phyloP scores from a whole-genome alignment of 1,140 invertebrate genomes.

The Mactra quadrangularis region DNA sequence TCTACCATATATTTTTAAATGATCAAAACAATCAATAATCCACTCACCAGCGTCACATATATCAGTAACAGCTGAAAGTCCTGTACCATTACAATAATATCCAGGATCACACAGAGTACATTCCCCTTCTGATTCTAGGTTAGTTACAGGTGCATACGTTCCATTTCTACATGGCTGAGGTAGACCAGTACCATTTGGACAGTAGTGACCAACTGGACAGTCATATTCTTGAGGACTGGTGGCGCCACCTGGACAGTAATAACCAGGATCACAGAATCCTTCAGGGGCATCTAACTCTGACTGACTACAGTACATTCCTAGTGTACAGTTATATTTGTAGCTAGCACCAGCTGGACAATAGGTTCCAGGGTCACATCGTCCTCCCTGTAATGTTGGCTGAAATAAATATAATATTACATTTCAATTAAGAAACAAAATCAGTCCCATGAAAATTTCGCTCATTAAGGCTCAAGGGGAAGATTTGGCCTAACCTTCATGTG shows the following conservation, averaged over 20 bases:
- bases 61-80: conserved; percentile 72
- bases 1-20: no score
- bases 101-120: conserved; percentile 78
- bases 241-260: conserved; percentile 78
- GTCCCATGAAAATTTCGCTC: no score
- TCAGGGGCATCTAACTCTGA: conserved; percentile 70
- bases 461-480: no score
- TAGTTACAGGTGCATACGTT: conserved; percentile 72
- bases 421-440: no score
- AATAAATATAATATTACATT: conserved; percentile 11
- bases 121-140: conserved; percentile 68
- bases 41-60: conserved; percentile 75
- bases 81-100: conserved; percentile 81
- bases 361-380: conserved; percentile 75
- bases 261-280: conserved; percentile 76
- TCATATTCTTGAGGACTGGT: conserved; percentile 67
- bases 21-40: no score
- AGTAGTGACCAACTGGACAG: conserved; percentile 80
- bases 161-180: conserved; percentile 79
- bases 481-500: no score
- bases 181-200: conserved; percentile 72
- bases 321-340: conserved; percentile 73
- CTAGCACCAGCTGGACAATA: conserved; percentile 78
- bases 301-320: conserved; percentile 78
- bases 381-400: conserved; percentile 74